Conservation (phyloP, 2,888 invertebrate genomes). For the Cepaea hortensis region DNA sequence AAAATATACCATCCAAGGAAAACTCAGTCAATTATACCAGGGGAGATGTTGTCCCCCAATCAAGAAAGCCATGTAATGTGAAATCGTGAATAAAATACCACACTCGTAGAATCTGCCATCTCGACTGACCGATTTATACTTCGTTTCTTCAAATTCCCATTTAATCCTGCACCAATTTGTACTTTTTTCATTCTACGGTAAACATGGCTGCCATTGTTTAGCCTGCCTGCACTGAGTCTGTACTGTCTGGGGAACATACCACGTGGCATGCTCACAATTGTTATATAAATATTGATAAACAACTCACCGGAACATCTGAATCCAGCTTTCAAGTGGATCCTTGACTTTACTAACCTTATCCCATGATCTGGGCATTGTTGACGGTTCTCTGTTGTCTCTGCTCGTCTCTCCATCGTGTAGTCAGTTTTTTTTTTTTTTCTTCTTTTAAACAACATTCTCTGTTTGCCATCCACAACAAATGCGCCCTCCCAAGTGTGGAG, state of each 20-base stretch:
- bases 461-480: no score
- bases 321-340: neutral
- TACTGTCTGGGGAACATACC: neutral
- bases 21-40: no score
- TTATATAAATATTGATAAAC: constrained; percentile 19
- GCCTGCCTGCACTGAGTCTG: neutral
- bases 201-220: constrained; percentile 7
- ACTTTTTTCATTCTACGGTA: neutral
- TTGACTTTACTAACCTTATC: neutral
- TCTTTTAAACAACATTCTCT: no score
- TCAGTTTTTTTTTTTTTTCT: no score
- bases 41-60: no score
- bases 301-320: neutral
- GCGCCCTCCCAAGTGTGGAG: no score
- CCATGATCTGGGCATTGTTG: no score
- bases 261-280: neutral
- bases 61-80: no score
- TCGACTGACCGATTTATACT: neutral
- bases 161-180: neutral
- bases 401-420: no score
- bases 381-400: no score
- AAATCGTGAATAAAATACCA: neutral
- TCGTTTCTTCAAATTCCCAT: neutral
- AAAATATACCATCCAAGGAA: no score
- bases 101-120: neutral